Evolutionary conservation across 2,113 vertebrate genomes (phyloP).

Genomic region (Menura novaehollandiae): DNA sequence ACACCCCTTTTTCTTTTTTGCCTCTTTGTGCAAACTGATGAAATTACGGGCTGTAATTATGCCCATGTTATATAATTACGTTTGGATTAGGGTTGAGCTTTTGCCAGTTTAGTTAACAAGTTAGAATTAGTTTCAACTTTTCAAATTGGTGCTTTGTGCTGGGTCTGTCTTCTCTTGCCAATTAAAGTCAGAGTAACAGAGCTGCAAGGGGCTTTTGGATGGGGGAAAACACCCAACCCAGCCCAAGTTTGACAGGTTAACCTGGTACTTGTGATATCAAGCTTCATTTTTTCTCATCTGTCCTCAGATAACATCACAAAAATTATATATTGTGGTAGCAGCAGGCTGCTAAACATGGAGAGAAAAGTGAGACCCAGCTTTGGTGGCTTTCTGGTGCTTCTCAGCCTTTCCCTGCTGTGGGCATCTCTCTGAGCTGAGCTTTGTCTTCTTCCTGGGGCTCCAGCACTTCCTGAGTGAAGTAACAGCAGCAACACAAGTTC

Average conservation of each 20-base stretch:
- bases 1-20: neutral
- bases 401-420: neutral
- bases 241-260: neutral
- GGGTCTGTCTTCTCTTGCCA: neutral
- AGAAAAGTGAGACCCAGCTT: neutral
- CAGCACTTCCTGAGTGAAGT: fast-evolving
- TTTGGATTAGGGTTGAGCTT: neutral
- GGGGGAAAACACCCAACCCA: neutral
- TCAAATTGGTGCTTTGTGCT: neutral
- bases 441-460: neutral
- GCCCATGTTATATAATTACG: neutral
- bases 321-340: neutral
- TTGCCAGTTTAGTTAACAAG: neutral
- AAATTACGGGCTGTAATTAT: neutral
- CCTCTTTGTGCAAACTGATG: neutral
- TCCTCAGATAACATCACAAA: neutral
- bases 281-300: neutral
- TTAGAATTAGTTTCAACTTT: neutral
- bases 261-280: neutral
- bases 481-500: neutral
- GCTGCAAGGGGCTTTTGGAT: neutral
- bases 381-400: neutral
- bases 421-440: neutral
- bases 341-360: neutral
- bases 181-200: neutral